Conservation (phyloP, 2,888 invertebrate species). For the Zygogramma bicolorata region DNA sequence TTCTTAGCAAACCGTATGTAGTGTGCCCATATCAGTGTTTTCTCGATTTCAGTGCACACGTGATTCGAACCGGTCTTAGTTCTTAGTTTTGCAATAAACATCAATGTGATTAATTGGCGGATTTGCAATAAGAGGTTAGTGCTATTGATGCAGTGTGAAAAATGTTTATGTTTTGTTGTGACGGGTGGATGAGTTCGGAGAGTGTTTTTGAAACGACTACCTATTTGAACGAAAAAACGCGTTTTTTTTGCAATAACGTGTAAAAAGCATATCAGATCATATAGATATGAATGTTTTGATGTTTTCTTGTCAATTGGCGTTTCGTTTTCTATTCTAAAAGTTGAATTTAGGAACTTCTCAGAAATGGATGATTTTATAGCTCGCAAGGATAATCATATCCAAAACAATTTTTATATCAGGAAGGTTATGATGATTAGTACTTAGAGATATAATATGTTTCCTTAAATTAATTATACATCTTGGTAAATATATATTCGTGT, state of each 20-base stretch:
- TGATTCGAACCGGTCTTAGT: conserved; percentile 42
- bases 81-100: conserved; percentile 43
- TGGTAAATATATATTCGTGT: no score
- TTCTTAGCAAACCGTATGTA: conserved; percentile 31
- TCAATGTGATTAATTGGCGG: conserved; percentile 35
- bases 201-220: neutral
- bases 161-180: neutral
- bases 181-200: neutral
- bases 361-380: no score
- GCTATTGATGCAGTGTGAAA: conserved; percentile 6
- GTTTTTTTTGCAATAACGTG: neutral
- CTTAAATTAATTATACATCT: no score
- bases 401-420: no score
- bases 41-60: conserved; percentile 38
- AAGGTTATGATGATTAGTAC: no score
- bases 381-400: no score
- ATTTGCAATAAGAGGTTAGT: conserved; percentile 40
- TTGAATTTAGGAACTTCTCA: no score
- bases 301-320: no score
- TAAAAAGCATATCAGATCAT: neutral
- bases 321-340: no score
- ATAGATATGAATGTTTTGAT: no score
- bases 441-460: no score
- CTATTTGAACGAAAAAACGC: neutral
- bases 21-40: conserved; percentile 28